Base-by-base conservation (phyloP, 1,140 invertebrate genomes). In the Aphaenogaster rudis region DNA sequence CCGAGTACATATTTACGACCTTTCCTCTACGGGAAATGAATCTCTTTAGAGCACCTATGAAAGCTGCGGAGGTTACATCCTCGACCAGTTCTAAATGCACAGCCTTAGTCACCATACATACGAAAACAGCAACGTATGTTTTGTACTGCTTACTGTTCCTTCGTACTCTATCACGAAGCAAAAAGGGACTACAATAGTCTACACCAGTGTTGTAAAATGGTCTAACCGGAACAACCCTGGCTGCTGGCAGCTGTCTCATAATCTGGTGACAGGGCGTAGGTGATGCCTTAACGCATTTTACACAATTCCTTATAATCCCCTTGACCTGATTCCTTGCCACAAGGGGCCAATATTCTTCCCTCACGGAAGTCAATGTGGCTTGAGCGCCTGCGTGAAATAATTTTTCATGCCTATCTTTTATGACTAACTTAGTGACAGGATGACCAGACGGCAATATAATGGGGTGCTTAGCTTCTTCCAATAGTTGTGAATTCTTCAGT, bases 11-110 rank as follows among this genome's bases (percentile, higher is more conserved):
- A 28, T 28, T 28, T 0, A 28, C 21, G 21, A 28, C 0, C 21
- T 28, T 28, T 28, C 0, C 21, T 28, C 21, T 28, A 28, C 21
- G 21, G 21, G 8, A 48, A 9, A 11, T 86, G 69, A 1, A 17
- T 0, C 15, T 86, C 78, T 42, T 21, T 2, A 79, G 15, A 0
- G 66, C 57, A 0, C n/a, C 28, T 13, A 54, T 77, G 4, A 86
- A 86, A 0, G 48, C 36, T 2, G 67, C 61, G 1, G 6, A 48
- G 0, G 64, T 42, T 0, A 79, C 8, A 7, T 86, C 76, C 3
- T 57, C 52, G 0, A 79, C 52, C 1, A 86, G 0, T n/a, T 78
- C 64, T 0, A 86, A 1, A 8, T 86, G 84, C 17, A 63, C 17
- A 1, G 54, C 74, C 21, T 79, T 86, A 0, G 61, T 61, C 0